Conservation (phyloP, 2,888 invertebrate species). For the Invenusta paracnida region DNA sequence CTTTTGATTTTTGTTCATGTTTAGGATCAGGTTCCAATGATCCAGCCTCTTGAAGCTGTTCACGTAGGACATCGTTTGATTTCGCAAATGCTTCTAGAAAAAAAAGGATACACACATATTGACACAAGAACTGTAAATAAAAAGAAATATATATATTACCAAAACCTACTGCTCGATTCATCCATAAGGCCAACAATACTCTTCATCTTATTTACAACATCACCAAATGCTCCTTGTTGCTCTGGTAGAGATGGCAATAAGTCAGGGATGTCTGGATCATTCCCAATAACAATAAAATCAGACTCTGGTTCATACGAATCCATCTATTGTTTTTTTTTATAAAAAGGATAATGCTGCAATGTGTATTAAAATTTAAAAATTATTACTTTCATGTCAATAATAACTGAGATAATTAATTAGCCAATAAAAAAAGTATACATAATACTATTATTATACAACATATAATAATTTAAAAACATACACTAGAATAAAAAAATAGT, state of each 20-base stretch:
- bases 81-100: neutral
- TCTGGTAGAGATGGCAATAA: neutral
- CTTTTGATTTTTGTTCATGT: no score
- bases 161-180: neutral
- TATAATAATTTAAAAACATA: no score
- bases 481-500: no score
- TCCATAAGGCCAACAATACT: slow-evolving; percentile 6
- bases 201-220: slow-evolving; percentile 4
- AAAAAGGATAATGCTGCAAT: no score
- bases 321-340: no score
- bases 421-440: no score
- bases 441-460: no score
- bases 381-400: no score
- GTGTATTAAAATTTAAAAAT: no score
- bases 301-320: no score
- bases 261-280: neutral
- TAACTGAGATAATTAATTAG: no score
- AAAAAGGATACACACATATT: neutral
- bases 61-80: neutral
- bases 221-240: neutral
- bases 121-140: neutral
- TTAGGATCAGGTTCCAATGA: neutral
- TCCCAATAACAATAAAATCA: slow-evolving; percentile 4
- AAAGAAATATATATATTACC: neutral
- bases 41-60: neutral